Evolutionary conservation across 1,140 invertebrate genomes (phyloP).

Genomic region (Aplysia californica): DNA sequence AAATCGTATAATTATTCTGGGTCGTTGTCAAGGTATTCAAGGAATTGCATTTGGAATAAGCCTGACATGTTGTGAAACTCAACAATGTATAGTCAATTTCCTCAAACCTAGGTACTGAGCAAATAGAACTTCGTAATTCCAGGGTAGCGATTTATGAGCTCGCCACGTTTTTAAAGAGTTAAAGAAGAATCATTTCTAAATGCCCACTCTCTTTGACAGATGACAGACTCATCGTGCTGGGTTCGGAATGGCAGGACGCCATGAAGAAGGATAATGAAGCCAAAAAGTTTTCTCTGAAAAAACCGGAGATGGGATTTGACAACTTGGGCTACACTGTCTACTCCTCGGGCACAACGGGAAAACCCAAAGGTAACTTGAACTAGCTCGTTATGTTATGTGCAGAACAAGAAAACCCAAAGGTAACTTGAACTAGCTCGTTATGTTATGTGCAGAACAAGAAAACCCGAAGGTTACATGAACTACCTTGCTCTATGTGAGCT

Average conservation of each 20-base stretch:
- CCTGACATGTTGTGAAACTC: too few relatives aligned
- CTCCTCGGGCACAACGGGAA: conserved; percentile 72
- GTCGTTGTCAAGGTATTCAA: too few relatives aligned
- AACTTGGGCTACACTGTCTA: conserved; percentile 71
- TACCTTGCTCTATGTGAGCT: background rate
- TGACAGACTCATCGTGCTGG: conserved; percentile 37
- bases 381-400: background rate
- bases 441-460: background rate
- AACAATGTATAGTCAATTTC: too few relatives aligned
- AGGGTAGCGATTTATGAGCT: too few relatives aligned
- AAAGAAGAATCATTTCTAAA: too few relatives aligned
- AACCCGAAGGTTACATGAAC: background rate
- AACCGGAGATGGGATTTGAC: conserved; percentile 43
- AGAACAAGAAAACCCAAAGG: background rate
- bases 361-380: conserved; percentile 68
- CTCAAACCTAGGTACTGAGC: too few relatives aligned
- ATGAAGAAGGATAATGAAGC: conserved; percentile 34
- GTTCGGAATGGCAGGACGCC: conserved; percentile 50
- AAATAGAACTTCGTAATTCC: too few relatives aligned
- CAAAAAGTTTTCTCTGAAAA: conserved; percentile 13
- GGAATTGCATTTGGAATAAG: too few relatives aligned
- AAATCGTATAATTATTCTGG: too few relatives aligned
- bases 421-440: too few relatives aligned
- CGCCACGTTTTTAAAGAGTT: too few relatives aligned
- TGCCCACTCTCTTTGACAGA: background rate